Conservation (phyloP, 2,113 vertebrate genomes). For the Damaliscus lunatus region DNA sequence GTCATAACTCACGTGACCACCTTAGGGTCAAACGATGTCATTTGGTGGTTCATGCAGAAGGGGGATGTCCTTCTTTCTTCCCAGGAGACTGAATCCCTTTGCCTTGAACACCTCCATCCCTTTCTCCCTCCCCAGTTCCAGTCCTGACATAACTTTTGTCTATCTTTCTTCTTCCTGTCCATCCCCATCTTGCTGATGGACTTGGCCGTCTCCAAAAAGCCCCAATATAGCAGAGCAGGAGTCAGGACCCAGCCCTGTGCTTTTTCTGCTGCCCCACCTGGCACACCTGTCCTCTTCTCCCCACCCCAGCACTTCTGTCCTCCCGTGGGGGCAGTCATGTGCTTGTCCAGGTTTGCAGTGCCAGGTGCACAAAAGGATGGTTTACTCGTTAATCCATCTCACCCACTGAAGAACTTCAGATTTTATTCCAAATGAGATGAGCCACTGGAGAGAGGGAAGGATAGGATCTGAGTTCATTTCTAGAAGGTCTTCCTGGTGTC, state of each 20-base stretch:
- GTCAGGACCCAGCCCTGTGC: background rate
- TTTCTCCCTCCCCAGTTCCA: background rate
- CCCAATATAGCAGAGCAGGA: background rate
- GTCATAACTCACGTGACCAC: background rate
- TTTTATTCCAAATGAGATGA: background rate
- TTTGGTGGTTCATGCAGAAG: background rate
- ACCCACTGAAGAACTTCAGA: background rate
- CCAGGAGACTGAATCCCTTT: background rate
- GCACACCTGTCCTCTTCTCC: no score
- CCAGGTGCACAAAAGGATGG: background rate
- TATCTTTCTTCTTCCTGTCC: background rate
- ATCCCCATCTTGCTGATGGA: no score
- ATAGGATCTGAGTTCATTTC: background rate
- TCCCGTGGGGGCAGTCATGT: accelerated
- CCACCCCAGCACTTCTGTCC: background rate
- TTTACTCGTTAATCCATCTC: background rate
- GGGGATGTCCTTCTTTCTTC: background rate
- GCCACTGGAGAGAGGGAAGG: background rate
- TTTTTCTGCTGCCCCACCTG: no score
- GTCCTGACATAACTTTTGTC: background rate
- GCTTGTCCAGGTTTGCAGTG: background rate
- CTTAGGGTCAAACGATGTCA: background rate
- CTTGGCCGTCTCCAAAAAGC: background rate
- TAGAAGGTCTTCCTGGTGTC: background rate
- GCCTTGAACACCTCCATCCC: background rate